Evolutionary conservation across 2,888 invertebrate genomes (phyloP).

Genomic region (Cantharis flavilabris): DNA sequence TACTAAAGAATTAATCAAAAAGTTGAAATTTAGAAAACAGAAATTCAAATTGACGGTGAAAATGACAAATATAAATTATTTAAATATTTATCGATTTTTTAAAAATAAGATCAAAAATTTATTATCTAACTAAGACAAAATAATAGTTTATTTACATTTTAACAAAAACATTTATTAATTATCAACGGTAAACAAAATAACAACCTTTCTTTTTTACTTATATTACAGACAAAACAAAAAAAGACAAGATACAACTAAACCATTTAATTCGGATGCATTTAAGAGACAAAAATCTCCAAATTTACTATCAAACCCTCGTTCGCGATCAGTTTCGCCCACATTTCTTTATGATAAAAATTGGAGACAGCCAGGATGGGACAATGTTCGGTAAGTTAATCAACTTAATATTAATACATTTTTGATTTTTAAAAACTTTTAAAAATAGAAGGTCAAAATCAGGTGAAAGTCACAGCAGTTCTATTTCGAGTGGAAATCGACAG

Average conservation of each 20-base stretch:
- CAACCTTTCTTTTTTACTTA: neutral
- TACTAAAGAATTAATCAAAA: too few relatives aligned
- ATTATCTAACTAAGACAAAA: too few relatives aligned
- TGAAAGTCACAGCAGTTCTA: slow-evolving; percentile 3
- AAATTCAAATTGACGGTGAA: too few relatives aligned
- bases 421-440: neutral
- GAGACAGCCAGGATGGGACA: neutral
- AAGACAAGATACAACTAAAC: neutral
- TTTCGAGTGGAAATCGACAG: neutral
- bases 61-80: too few relatives aligned
- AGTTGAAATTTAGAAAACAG: too few relatives aligned
- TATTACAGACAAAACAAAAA: neutral
- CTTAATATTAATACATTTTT: neutral
- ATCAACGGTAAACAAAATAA: neutral
- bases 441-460: neutral
- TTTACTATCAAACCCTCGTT: neutral
- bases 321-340: neutral
- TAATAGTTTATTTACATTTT: neutral
- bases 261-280: neutral
- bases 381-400: neutral
- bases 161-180: neutral
- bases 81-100: too few relatives aligned
- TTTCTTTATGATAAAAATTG: neutral
- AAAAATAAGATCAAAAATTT: too few relatives aligned
- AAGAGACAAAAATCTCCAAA: neutral